Base-by-base conservation (phyloP, 2,888 invertebrate species). In the Frankliniella fusca region DNA sequence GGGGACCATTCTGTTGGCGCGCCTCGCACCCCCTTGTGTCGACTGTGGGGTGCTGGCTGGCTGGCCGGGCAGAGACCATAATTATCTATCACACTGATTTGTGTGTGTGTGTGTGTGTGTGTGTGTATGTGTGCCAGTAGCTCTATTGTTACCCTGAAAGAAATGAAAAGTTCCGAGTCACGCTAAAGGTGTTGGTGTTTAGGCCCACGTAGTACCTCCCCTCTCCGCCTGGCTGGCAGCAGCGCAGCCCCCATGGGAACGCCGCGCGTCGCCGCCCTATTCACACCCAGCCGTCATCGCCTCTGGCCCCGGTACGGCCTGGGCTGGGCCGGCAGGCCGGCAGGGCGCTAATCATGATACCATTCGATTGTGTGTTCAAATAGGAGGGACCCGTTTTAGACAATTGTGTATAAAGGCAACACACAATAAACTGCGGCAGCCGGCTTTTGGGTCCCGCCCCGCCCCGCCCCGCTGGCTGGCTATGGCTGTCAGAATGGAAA, bases 51-150 rank as follows among this genome's bases (percentile, higher is more conserved):
- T 54, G 54, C 54, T 20, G 54, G 15, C 7, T 15, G n/a, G n/a
- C 18, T 15, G 54, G 54, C 54, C 15, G 54, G 54, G 5, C 70
- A 23, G 27, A 76, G 70, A 27, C 70, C 27, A 76, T 76, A 76
- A 76, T 76, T 76, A 76, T 76, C 70, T 23, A 76, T 76, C 23
- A 76, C 70, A 76, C 70, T 23, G 70, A 76, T 76, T 76, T 76
- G 70, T 23, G 70, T 12, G 70, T 3, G n/a, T 20, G 54, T 54
- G 15, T 23, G 23, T 23, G 70, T 8, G 70, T 3, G n/a, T 20
- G 54, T 54, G 15, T 23, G 23, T 23, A 27, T 8, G 70, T 23
- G 23, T 23, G 70, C 11, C 38, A 38, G 54, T 54, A 54, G 54
- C 70, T 76, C 27, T 38, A 27, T 76, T 76, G 70, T 76, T 76